phyloP scores from a whole-genome alignment of 1,140 invertebrate species.

The Bactericera cockerelli region DNA sequence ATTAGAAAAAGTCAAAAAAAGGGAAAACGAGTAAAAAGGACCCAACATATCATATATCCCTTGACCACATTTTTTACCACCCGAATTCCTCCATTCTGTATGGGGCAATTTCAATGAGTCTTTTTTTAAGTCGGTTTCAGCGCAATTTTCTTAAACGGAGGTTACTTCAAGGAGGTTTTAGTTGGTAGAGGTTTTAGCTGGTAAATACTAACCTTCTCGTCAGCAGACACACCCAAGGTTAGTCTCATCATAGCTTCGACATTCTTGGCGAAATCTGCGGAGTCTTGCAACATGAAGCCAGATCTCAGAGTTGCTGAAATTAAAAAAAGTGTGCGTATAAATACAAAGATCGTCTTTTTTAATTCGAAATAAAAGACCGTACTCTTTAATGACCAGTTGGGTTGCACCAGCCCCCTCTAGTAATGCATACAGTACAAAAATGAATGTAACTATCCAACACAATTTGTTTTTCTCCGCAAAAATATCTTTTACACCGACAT shows the following conservation, averaged over 20 bases:
- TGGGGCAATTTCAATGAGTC: neutral
- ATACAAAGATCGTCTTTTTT: neutral
- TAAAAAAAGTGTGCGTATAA: conserved; percentile 20
- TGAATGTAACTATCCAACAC: too few relatives aligned
- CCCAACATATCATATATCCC: neutral
- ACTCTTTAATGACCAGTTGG: too few relatives aligned
- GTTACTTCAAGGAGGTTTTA: neutral
- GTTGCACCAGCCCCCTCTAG: too few relatives aligned
- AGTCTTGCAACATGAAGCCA: conserved; percentile 76
- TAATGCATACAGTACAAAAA: too few relatives aligned
- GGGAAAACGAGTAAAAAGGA: neutral
- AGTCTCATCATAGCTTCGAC: conserved; percentile 76
- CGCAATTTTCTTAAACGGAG: neutral
- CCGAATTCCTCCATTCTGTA: too few relatives aligned
- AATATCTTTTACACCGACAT: too few relatives aligned
- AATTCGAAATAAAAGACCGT: too few relatives aligned
- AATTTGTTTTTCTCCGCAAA: too few relatives aligned
- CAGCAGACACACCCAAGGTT: conserved; percentile 60
- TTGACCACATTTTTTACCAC: too few relatives aligned
- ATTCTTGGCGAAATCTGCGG: conserved; percentile 66
- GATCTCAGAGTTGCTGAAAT: conserved; percentile 70
- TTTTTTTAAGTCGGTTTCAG: neutral
- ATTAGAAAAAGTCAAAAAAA: neutral
- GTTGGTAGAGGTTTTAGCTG: neutral
- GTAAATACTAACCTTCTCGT: conserved; percentile 45